Evolutionary conservation across 1,140 invertebrate genomes (phyloP), one percentile per base, ranked within the genome.

Genomic region (Neodiprion fabricii): DNA sequence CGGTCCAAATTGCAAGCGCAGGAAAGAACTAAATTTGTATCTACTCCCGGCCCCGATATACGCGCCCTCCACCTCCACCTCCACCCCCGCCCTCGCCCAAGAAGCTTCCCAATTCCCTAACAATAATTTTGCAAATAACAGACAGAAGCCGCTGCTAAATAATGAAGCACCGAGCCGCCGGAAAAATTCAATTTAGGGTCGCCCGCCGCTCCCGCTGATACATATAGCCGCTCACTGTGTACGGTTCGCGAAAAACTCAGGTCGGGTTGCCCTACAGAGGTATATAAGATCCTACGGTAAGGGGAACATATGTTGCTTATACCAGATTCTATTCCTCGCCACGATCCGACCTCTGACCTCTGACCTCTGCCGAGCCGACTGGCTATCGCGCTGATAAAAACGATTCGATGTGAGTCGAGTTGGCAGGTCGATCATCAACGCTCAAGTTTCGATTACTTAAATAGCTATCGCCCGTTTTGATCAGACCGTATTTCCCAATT

Each of bases 81-180:
- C 53, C 53, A 61, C 53, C 53, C 28, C 28, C 28, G 28, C 28
- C 28, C 28, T 40, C 28, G 28, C 28, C 28, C 28, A 72, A 7
- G 21, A 61, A 75, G 78, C 80, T 77, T 74, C 79, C 79, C 81
- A 81, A 84, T 84, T 80, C 79, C 80, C 76, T 81, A 83, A 85
- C 79, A 81, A 84, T 84, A 85, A 85, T 85, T 84, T 82, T 84
- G 78, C 80, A 82, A 84, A 85, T 82, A 80, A 82, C 79, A 79
- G 75, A 76, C 77, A 79, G 77, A 82, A 82, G 77, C 78, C 79
- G 78, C 77, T 77, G 76, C 75, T 85, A 82, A 85, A 84, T 85
- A 86, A 86, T 84, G 79, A 84, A 85, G 74, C 9, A 70, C 40
- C 72, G 75, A 75, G 69, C 40, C 67, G 67, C 21, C 67, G 67